Evolutionary conservation across 2,113 vertebrate species (phyloP).

Genomic region (Cephalopholis sonnerati): DNA sequence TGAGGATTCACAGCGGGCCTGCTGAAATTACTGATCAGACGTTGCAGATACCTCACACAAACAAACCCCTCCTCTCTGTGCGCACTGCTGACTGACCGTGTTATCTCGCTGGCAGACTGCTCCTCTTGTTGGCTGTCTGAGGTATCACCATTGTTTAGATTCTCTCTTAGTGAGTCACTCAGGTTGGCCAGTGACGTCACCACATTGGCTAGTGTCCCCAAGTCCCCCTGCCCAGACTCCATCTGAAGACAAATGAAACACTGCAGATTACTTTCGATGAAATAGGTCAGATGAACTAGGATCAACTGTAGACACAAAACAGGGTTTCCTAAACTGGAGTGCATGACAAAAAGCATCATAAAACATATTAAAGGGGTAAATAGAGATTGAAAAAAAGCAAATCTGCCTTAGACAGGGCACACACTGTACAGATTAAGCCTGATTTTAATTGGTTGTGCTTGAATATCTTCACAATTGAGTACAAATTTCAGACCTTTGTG

Average conservation of each 20-base stretch:
- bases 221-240: conserved; percentile 92
- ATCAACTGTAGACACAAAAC: not conserved
- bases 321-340: not conserved
- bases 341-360: not conserved
- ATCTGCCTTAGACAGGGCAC: too few species aligned
- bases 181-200: conserved; percentile 96
- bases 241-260: conserved; percentile 79
- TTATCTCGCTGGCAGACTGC: conserved; percentile 94
- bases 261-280: conserved; percentile 4
- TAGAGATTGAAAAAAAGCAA: not conserved
- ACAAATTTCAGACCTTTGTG: not conserved
- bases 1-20: not conserved
- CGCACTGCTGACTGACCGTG: conserved; percentile 85
- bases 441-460: not conserved
- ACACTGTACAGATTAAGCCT: not conserved
- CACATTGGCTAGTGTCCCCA: conserved; percentile 97
- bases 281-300: not conserved
- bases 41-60: not conserved
- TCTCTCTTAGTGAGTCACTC: conserved; percentile 87
- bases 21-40: too few species aligned
- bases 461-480: not conserved
- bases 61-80: conserved; percentile 7
- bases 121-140: conserved; percentile 91
- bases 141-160: conserved; percentile 92
- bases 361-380: not conserved